phyloP scores from a whole-genome alignment of 1,140 invertebrate genomes.

The Drosophila bipectinata region DNA sequence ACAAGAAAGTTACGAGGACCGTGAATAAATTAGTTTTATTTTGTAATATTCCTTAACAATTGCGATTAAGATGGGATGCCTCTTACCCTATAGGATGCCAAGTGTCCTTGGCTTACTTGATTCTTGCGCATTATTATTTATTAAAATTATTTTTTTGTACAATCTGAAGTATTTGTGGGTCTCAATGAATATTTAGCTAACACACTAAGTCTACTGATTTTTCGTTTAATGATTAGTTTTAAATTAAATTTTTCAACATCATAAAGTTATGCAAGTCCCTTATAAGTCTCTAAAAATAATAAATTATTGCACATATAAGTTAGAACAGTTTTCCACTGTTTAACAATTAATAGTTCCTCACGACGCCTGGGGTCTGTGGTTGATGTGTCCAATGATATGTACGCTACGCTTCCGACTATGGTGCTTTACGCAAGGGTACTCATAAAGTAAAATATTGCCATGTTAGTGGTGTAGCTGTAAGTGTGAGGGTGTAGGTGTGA shows the following conservation, averaged over 20 bases:
- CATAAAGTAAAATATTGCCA: conserved; percentile 52
- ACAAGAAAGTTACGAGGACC: neutral
- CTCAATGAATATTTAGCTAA: neutral
- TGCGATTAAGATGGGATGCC: neutral
- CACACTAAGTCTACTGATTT: neutral
- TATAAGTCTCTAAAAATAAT: conserved; percentile 38
- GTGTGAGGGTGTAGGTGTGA: neutral
- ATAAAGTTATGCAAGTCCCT: conserved; percentile 55
- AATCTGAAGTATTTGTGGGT: conserved; percentile 4
- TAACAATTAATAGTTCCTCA: neutral
- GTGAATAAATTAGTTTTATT: neutral
- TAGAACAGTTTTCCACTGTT: conserved; percentile 19
- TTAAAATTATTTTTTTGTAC: conserved; percentile 12
- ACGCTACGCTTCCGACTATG: conserved; percentile 34
- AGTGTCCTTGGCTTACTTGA: neutral
- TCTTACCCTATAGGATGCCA: neutral
- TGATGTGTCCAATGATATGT: conserved; percentile 44
- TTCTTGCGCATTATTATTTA: neutral
- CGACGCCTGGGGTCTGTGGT: neutral
- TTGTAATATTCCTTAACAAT: conserved; percentile 7
- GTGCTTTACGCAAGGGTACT: conserved; percentile 19
- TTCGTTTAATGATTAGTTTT: conserved; percentile 36
- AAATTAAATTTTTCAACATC: conserved; percentile 56
- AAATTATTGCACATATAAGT: conserved; percentile 60
- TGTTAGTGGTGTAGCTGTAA: neutral